Conservation (phyloP, 2,113 vertebrate genomes). For the Cairina moschata region DNA sequence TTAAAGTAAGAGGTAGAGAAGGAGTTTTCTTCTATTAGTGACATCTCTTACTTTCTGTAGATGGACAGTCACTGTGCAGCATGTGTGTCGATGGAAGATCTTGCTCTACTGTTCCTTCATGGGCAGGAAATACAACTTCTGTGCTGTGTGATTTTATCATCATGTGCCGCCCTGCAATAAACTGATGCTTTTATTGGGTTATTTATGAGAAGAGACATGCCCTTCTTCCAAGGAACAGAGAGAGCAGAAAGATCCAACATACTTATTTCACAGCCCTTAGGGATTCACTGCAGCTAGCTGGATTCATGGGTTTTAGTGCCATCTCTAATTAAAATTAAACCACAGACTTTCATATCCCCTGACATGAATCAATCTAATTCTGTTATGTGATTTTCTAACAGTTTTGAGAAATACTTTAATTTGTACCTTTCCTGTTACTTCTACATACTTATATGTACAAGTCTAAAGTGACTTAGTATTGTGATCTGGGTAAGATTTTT, state of each 20-base stretch:
- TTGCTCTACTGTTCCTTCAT: not conserved
- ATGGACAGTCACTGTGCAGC: fast-evolving
- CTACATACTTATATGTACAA: not conserved
- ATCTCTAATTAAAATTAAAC: not conserved
- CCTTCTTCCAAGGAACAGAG: not conserved
- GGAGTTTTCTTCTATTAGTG: not conserved
- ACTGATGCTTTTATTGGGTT: not conserved
- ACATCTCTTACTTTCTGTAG: not conserved
- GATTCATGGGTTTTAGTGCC: not conserved
- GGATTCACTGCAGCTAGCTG: not conserved
- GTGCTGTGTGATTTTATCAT: not conserved
- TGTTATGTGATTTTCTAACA: not conserved
- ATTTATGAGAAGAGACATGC: not conserved
- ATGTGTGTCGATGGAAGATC: fast-evolving
- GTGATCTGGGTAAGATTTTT: not conserved
- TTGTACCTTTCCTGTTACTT: not conserved
- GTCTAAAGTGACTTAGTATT: not conserved
- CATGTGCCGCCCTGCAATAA: not conserved
- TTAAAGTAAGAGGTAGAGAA: not conserved
- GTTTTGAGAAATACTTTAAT: not conserved
- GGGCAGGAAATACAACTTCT: not conserved
- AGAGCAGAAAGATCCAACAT: not conserved
- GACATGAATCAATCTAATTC: not conserved
- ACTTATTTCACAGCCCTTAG: not conserved
- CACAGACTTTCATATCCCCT: not conserved